Evolutionary conservation across 2,113 vertebrate species (phyloP).

Genomic region (Chaetura pelagica): DNA sequence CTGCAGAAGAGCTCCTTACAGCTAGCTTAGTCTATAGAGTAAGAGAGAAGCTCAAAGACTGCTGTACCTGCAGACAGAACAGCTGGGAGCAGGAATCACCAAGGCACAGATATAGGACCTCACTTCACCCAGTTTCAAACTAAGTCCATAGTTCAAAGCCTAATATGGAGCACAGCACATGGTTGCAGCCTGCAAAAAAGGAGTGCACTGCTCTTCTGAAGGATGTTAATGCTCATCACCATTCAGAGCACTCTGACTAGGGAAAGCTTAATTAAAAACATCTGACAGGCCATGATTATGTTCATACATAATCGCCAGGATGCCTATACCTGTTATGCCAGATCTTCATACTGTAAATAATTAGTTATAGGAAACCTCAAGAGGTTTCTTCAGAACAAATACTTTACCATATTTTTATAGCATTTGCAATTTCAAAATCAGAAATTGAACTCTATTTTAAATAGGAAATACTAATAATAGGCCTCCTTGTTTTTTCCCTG

Average conservation of each 20-base stretch:
- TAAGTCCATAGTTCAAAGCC: constrained; percentile 3
- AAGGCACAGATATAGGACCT: neutral
- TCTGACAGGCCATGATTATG: constrained; percentile 29
- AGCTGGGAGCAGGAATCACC: neutral
- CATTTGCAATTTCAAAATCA: constrained; percentile 22
- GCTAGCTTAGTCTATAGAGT: neutral
- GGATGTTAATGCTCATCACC: constrained; percentile 24
- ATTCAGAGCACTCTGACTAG: constrained; percentile 26
- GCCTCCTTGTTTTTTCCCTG: constrained; percentile 1
- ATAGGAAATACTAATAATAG: constrained; percentile 64
- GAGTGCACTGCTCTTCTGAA: neutral
- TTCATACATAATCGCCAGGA: constrained; percentile 38
- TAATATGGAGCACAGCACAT: neutral
- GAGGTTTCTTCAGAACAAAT: constrained; percentile 29
- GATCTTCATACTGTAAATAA: constrained; percentile 56
- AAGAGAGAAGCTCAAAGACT: neutral
- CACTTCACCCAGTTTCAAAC: neutral
- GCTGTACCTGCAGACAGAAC: neutral
- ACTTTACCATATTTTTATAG: neutral
- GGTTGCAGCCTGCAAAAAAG: neutral
- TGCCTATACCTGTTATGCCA: constrained; percentile 52
- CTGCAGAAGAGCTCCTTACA: neutral
- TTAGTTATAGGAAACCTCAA: constrained; percentile 48
- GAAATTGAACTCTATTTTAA: constrained; percentile 53
- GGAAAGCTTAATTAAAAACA: constrained; percentile 62